phyloP scores from a whole-genome alignment of 2,797 vertebrate species.

The Chromobotia macracanthus region DNA sequence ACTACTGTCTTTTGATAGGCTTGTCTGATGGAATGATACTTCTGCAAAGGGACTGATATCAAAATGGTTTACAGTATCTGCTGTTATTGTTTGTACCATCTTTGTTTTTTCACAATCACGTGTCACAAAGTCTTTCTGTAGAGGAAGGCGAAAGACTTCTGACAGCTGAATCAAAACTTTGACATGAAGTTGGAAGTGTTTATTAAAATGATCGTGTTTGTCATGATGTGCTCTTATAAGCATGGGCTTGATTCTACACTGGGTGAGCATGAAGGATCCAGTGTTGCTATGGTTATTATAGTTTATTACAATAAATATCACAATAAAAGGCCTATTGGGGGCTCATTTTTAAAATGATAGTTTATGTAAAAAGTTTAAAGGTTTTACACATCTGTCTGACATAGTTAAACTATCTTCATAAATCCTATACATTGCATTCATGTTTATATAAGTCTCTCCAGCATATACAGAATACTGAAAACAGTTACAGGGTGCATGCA shows the following conservation, averaged over 20 bases:
- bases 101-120: constrained; percentile 26
- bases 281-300: constrained; percentile 70
- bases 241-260: constrained; percentile 50
- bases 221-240: constrained; percentile 60
- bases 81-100: constrained; percentile 38
- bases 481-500: no score
- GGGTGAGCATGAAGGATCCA: constrained; percentile 64
- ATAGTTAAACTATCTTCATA: background rate
- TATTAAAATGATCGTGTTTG: constrained; percentile 61
- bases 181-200: constrained; percentile 59
- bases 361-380: constrained; percentile 1
- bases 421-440: no score
- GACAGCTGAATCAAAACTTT: constrained; percentile 49
- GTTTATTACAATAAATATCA: constrained; percentile 71
- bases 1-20: constrained; percentile 24
- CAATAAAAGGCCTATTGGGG: constrained; percentile 73
- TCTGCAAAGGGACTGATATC: constrained; percentile 15
- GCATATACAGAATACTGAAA: no score
- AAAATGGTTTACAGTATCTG: constrained; percentile 27
- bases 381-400: background rate
- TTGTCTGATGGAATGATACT: background rate
- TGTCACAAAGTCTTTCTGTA: constrained; percentile 47
- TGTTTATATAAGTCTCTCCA: no score
- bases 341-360: constrained; percentile 51
- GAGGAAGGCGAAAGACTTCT: constrained; percentile 50